These are phyloP conservation scores for Meloidogyne floridensis DNA, from an alignment of 1,140 invertebrate genomes.

Conservation along the genomic window DNA sequence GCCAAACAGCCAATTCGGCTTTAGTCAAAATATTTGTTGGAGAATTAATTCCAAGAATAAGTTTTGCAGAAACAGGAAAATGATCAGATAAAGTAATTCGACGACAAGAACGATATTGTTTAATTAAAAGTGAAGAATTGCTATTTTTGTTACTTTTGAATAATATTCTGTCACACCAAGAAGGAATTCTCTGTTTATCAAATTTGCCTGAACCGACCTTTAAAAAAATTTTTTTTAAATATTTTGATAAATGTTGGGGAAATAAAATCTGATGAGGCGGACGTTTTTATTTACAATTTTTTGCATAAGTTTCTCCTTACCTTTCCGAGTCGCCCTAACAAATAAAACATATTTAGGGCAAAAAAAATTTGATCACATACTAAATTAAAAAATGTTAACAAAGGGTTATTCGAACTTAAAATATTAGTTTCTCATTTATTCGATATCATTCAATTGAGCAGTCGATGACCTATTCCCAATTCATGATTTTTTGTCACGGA, in stretches of 20 bases:
- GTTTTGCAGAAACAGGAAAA: constrained; percentile 39
- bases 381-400: too few relatives aligned
- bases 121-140: not conserved
- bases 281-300: too few relatives aligned
- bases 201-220: constrained; percentile 34
- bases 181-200: constrained; percentile 29
- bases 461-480: too few relatives aligned
- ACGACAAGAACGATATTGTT: constrained; percentile 29
- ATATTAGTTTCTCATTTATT: too few relatives aligned
- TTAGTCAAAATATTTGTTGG: not conserved
- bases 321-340: too few relatives aligned
- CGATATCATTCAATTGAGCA: too few relatives aligned
- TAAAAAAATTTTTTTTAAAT: not conserved
- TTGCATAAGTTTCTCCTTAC: too few relatives aligned
- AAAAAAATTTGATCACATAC: too few relatives aligned
- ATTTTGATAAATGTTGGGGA: not conserved
- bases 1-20: not conserved
- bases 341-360: too few relatives aligned
- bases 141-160: not conserved
- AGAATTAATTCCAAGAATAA: constrained; percentile 3
- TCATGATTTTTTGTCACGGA: too few relatives aligned
- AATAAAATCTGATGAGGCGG: too few relatives aligned
- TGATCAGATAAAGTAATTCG: constrained; percentile 36
- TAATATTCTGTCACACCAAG: constrained; percentile 41
- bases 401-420: too few relatives aligned